phyloP scores from a whole-genome alignment of 2,888 invertebrate genomes.

The Xestia ashworthii region DNA sequence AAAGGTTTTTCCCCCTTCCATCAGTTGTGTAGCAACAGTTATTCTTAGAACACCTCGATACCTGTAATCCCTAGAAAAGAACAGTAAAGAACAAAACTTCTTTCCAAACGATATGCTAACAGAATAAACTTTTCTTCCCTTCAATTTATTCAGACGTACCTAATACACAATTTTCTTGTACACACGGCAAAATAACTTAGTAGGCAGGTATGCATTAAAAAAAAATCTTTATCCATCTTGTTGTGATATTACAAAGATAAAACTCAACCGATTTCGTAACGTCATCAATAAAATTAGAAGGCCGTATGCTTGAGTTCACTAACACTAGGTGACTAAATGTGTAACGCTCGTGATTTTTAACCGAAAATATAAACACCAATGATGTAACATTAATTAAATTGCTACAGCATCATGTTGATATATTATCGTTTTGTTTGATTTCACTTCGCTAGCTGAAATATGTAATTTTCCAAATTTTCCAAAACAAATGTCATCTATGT shows the following conservation, averaged over 20 bases:
- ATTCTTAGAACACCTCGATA: no score
- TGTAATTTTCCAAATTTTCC: no score
- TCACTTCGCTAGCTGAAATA: no score
- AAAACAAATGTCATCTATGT: no score
- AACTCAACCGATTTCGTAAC: not conserved
- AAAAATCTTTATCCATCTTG: not conserved
- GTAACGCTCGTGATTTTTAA: no score
- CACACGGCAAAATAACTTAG: not conserved
- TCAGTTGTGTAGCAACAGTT: not conserved
- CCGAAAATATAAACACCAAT: no score
- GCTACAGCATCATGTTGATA: no score
- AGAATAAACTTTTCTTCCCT: constrained; percentile 20
- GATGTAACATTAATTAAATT: no score
- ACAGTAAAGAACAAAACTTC: not conserved
- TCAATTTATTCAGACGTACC: constrained; percentile 22
- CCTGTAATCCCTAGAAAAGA: not conserved
- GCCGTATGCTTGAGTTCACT: not conserved
- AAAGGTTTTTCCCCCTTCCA: no score
- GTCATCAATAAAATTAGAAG: not conserved
- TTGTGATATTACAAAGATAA: no score
- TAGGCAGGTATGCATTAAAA: not conserved
- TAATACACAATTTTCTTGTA: constrained; percentile 9
- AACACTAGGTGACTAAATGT: not conserved
- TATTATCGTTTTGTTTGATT: no score
- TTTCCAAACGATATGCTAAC: constrained; percentile 22